Base-by-base conservation (phyloP, 2,888 invertebrate species). In the Mylabris sibirica region DNA sequence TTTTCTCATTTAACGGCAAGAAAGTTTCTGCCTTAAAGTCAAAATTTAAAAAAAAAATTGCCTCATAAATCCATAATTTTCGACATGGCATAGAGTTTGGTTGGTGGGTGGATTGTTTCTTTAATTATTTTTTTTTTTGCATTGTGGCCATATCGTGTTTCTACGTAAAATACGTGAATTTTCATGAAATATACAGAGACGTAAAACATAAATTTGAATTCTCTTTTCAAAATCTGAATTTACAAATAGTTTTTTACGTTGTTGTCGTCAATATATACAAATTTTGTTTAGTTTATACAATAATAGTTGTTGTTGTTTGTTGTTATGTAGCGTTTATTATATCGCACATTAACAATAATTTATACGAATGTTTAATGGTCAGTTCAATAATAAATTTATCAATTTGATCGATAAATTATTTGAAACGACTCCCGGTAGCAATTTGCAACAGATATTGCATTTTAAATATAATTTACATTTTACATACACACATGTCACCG, bases 371-470 rank as follows among this genome's bases (percentile, higher is more conserved):
- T 49, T 49, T 20, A 49, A 49, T 49, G 20, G 20, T 49, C 49
- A 9, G 20, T 49, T 49, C 11, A 49, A 49, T 65, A 68, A 62
- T 62, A 65, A 65, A 68, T 68, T 68, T 68, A 68, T 68, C 68
- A 68, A 65, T 61, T 65, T 62, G 59, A 65, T 61, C 64, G 38
- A 65, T 68, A 68, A 68, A 65, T 68, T 65, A 68, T 65, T 57
- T 65, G 59, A 67, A 65, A 49, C 49, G 49, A 49, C 49, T 49
- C 49, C 49, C 68, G 59, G 68, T 65, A 68, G 68, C 68, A 38
- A 17, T 68, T 67, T 34, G 49, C 24, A 35, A 62, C 12, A 35
- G 38, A 38, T 62, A 24, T 35, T 65, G 49, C 65, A 63, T 60
- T 67, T 64, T 67, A 64, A 49, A 49, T 49, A 22, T 49, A 49